Conservation (phyloP, 2,797 vertebrate species). For the Pampus argenteus region DNA sequence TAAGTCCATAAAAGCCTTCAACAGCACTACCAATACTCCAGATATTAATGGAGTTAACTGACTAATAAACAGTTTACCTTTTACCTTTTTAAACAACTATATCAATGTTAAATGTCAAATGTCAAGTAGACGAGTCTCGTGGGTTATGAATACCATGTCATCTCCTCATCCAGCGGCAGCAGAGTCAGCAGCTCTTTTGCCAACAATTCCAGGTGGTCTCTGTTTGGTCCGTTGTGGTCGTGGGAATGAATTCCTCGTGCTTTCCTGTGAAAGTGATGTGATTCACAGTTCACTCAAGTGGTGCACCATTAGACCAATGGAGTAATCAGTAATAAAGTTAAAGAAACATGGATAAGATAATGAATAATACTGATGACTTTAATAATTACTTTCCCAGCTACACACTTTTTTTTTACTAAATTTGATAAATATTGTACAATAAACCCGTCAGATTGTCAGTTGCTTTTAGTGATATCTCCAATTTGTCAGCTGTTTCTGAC, state of each 20-base stretch:
- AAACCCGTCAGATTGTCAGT: neutral
- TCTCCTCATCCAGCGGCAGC: conserved; percentile 3
- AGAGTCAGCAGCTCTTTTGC: conserved; percentile 32
- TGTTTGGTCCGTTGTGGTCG: neutral
- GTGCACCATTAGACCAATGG: neutral
- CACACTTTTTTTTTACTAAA: neutral
- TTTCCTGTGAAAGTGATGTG: conserved; percentile 20
- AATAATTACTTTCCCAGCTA: neutral
- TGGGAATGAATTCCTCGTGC: conserved; percentile 14
- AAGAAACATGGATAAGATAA: conserved; percentile 1
- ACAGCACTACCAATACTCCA: too few relatives aligned
- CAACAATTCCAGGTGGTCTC: conserved; percentile 18
- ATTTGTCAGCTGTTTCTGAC: conserved; percentile 63
- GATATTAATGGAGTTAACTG: neutral
- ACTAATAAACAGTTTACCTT: neutral
- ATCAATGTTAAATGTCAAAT: too few relatives aligned
- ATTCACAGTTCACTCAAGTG: neutral
- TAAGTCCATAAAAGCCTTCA: too few relatives aligned
- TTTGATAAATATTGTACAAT: neutral
- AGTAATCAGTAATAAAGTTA: neutral
- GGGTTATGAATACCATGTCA: conserved; percentile 13
- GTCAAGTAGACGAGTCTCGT: conserved; percentile 10
- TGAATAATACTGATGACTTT: neutral
- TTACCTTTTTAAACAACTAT: too few relatives aligned
- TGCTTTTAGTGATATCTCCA: conserved; percentile 8